phyloP scores from a whole-genome alignment of 2,888 invertebrate species.

The Rapana venosa region DNA sequence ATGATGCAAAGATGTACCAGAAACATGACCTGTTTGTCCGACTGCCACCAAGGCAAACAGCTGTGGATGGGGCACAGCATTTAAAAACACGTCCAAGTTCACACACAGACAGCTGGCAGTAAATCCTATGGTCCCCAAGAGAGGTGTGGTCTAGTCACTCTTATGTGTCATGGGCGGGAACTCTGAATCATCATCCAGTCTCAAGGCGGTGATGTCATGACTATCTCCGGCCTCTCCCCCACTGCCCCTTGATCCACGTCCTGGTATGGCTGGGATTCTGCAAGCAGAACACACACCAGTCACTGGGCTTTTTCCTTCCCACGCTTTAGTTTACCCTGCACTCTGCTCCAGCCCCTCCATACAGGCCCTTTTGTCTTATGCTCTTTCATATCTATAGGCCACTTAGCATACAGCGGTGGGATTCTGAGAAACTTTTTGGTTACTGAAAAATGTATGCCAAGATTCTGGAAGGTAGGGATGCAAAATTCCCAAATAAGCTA shows the following conservation, averaged over 20 bases:
- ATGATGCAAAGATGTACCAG: not conserved
- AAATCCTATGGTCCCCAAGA: not conserved
- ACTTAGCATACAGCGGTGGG: too few species aligned
- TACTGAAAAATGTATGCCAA: too few species aligned
- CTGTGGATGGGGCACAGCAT: not conserved
- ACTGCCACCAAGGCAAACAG: not conserved
- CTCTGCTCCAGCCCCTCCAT: too few species aligned
- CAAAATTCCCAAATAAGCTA: too few species aligned
- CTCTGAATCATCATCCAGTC: conserved; percentile 89
- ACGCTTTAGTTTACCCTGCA: too few species aligned
- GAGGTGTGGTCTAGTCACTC: conserved; percentile 63
- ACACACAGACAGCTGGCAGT: conserved; percentile 7
- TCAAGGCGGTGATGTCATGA: conserved; percentile 74
- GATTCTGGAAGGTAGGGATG: too few species aligned
- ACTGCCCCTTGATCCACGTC: conserved; percentile 72
- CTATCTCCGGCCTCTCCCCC: conserved; percentile 64
- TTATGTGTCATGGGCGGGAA: conserved; percentile 88
- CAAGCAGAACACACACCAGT: conserved; percentile 32
- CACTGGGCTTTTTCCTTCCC: not conserved
- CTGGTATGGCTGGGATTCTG: conserved; percentile 75
- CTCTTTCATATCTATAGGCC: too few species aligned
- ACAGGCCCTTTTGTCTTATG: too few species aligned
- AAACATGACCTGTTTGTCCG: not conserved
- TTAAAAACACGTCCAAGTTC: not conserved
- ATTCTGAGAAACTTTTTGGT: too few species aligned